Evolutionary conservation across 2,888 invertebrate genomes (phyloP), one percentile per base, ranked within the genome.

Genomic region (Pollenia angustigena): DNA sequence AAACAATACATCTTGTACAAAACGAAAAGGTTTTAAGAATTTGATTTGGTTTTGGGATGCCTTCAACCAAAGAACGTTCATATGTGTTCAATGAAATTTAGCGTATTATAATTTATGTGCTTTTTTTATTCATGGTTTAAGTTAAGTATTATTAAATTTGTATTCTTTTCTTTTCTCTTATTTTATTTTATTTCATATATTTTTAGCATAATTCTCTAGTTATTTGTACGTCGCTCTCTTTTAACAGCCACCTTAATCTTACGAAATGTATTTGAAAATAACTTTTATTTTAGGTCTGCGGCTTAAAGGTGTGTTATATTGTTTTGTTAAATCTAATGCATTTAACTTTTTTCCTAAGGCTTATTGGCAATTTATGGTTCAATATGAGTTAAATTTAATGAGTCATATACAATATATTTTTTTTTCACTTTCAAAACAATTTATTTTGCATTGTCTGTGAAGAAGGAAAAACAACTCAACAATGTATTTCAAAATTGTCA

Each of bases 101-200:
- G 54, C 71, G 68, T 69, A 58, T 80, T 79, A 80, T 86, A 86
- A 86, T 86, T 86, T 86, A 86, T 86, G 86, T 66, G 82, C 58
- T 80, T 52, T 75, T 32, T 82, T 82, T 83, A 80, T 86, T 71
- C 64, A 56, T 42, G 79, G 69, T 71, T 80, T 75, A 71, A 52
- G 48, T 86, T 75, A 50, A 72, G 79, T 83, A 71, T 82, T 86
- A 82, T 86, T 76, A 80, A 82, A 64, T 79, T 68, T 66, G 64
- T 52, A 56, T 62, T 60, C 32, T 54, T 58, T 32, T 40, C n/a
- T n/a, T 32, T 64, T 40, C 9, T 18, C 1, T 18, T 18, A 12
- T 14, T 32, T 44, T 23, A 40, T 60, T 71, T 62, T 62, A 81
- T 85, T 81, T 78, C 50, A 75, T 81, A 76, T 68, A 11, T 79